A percentile compares a stretch with the other conserved stretches of the same genome.
Evolutionary conservation across 2,797 vertebrate species (phyloP).

Genomic region (Distichodus sexfasciatus): DNA sequence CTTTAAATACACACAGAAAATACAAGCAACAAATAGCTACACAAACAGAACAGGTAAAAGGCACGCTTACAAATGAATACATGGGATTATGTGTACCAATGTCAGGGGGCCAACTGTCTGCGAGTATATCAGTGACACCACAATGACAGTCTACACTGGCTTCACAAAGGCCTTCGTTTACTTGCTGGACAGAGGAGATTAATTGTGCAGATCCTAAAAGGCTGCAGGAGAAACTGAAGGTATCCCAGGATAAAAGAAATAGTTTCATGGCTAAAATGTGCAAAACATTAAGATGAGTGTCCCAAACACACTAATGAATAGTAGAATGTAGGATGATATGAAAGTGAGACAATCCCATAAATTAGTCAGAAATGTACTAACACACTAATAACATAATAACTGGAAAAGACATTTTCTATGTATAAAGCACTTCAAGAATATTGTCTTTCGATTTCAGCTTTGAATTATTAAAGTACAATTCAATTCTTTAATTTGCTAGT

Average conservation of each 20-base stretch:
- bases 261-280: slow-evolving; percentile 64
- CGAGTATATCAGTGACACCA: not conserved
- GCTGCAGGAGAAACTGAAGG: not conserved
- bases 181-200: not conserved
- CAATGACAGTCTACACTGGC: not conserved
- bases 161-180: slow-evolving; percentile 10
- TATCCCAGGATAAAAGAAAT: not conserved
- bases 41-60: slow-evolving; percentile 51
- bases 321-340: too few relatives aligned
- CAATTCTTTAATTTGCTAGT: not conserved
- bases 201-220: slow-evolving; percentile 21
- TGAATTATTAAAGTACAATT: slow-evolving; percentile 27
- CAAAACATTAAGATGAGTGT: slow-evolving; percentile 65
- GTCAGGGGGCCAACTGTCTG: slow-evolving; percentile 4
- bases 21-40: slow-evolving; percentile 57
- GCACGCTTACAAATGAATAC: slow-evolving; percentile 53
- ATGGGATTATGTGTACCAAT: slow-evolving; percentile 63
- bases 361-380: not conserved
- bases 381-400: not conserved
- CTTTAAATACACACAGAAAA: slow-evolving; percentile 68
- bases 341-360: too few relatives aligned
- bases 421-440: slow-evolving; percentile 6
- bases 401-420: not conserved
- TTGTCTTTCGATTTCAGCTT: not conserved
- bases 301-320: not conserved